phyloP scores from a whole-genome alignment of 2,113 vertebrate species.

The Trinectes maculatus region DNA sequence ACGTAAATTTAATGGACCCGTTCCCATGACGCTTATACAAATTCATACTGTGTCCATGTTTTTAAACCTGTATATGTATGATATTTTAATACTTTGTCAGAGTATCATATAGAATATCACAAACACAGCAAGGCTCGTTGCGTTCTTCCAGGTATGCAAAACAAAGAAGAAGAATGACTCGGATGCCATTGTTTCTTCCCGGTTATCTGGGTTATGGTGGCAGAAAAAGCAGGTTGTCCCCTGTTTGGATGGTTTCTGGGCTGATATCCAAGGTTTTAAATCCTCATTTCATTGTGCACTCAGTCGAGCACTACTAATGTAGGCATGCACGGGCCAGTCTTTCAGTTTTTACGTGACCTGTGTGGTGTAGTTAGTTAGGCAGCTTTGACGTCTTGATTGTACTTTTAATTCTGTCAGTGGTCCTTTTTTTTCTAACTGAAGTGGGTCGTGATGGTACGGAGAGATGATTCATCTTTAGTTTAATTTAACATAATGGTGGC shows the following conservation, averaged over 20 bases:
- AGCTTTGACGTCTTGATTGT: no score
- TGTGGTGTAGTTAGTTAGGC: slow-evolving; percentile 27
- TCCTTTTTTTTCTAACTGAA: no score
- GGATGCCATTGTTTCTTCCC: slow-evolving; percentile 3
- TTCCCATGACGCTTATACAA: neutral
- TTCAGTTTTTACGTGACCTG: slow-evolving; percentile 50
- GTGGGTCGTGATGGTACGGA: no score
- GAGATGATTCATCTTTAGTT: no score
- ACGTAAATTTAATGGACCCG: neutral
- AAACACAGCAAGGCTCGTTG: slow-evolving; percentile 38
- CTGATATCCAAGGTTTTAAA: slow-evolving; percentile 72
- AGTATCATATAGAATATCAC: no score
- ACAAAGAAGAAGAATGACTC: neutral
- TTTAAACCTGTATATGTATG: neutral
- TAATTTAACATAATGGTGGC: no score
- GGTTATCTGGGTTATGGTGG: slow-evolving; percentile 39
- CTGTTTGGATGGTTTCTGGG: slow-evolving; percentile 70
- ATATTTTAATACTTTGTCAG: no score
- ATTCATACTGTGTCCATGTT: neutral
- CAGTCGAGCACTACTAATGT: slow-evolving; percentile 70
- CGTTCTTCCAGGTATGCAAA: slow-evolving; percentile 32
- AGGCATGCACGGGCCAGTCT: slow-evolving; percentile 55
- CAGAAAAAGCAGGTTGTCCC: slow-evolving; percentile 55
- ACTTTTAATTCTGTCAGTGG: no score
- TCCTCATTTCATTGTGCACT: slow-evolving; percentile 75